Evolutionary conservation across 2,113 vertebrate species (phyloP), one percentile per base, ranked within the genome.

Genomic region (Carassius carassius): DNA sequence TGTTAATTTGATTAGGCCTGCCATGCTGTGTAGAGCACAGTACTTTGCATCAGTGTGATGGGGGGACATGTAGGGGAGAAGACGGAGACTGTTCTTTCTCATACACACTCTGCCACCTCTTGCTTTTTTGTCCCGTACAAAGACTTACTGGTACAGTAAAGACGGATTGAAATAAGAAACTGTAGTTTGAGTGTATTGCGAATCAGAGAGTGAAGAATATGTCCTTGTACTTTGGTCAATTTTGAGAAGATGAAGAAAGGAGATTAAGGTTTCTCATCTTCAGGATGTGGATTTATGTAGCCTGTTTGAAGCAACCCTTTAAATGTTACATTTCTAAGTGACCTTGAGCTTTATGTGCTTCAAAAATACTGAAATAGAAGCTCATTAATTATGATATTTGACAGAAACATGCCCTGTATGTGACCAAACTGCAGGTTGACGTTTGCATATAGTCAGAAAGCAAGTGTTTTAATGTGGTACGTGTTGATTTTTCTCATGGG

Each of bases 71-170:
- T 72, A 41, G 58, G 37, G 62, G 73, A 83, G 44, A 25, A 88
- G 80, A 88, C 60, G 81, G 89, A 91, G 85, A 88, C 56, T 56
- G 1, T 37, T 69, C 67, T 60, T 51, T 82, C 74, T 74, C 1
- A 23, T 78, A 14, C 51, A n/a, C 1, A 29, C 49, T 37, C 29
- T 6, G 29, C 32, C 21, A 10, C 65, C 67, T 80, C 81, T 67
- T 13, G 14, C 21, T 56, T 29, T 41, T 41, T 7, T 14, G 6
- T 83, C 8, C 25, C 54, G 23, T 70, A 23, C 19, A 3, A 19
- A 78, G 51, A 37, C 21, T n/a, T 37, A 37, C 78, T 80, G 21
- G 21, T 17, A 65, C 1, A 41, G 19, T 56, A 23, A 3, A 3
- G 29, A 58, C 19, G n/a, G 17, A 78, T 10, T 17, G 32, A 70